Base-by-base conservation (phyloP, 1,140 invertebrate species). In the Sycobia sp. region DNA sequence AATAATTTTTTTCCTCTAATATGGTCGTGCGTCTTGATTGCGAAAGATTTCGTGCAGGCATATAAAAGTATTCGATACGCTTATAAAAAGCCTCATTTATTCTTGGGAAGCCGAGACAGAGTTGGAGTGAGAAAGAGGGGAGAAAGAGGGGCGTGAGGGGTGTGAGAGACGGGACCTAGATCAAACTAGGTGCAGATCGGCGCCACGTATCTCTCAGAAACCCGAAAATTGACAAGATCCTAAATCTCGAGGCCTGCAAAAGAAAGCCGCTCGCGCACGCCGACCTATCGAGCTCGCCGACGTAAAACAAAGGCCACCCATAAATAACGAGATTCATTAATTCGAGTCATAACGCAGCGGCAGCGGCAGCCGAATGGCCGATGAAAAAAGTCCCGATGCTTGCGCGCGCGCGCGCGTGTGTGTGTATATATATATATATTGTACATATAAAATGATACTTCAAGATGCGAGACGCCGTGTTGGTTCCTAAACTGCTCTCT, bases 291-390 rank as follows among this genome's bases (percentile, higher is more conserved):
- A 13, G n/a, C 22, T 20, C 16, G 47, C 36, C 16, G 29, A 34
- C 43, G 25, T 63, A 55, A 63, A 56, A 63, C 61, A 63, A 63
- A 63, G 53, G 16, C 61, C 51, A 41, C 41, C 61, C 53, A 50
- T 56, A 56, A 63, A 63, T 63, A 63, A 63, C 44, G 36, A 63
- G 36, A 63, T 63, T 63, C 61, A 63, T 63, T 63, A 63, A 63
- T 63, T 63, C 61, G 53, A 56, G 38, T 56, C 53, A 56, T 63
- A 63, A 62, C 43, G 22, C 51, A 29, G 49, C 39, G 18, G 51
- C 41, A 23, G 16, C 23, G 46, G n/a, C n/a, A n/a, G n/a, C n/a
- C n/a, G n/a, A n/a, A n/a, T n/a, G n/a, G n/a, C n/a, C 23, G 39
- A 46, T 47, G 14, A 51, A 55, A 43, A 62, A 49, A 49, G 13